A percentile compares a stretch with the other conserved stretches of the same genome.
These are phyloP conservation scores for Prorops nasuta DNA, from an alignment of 1,140 invertebrate genomes.

Conservation along the genomic window DNA sequence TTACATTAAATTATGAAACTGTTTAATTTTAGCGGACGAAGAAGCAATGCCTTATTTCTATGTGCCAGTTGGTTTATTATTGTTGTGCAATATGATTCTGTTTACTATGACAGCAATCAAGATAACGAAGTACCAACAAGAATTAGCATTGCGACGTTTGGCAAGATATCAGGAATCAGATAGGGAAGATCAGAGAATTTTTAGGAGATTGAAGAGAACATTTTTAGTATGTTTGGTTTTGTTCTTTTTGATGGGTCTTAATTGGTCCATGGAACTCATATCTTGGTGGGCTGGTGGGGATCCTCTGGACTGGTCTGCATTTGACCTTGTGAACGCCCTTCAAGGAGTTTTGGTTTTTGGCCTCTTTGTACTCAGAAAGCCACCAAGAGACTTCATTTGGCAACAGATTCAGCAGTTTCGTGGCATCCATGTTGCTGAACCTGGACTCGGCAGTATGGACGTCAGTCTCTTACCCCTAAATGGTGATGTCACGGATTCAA, in stretches of 20 bases:
- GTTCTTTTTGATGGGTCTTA: conserved; percentile 60
- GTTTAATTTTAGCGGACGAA: conserved; percentile 53
- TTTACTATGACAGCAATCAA: conserved; percentile 57
- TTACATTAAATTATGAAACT: conserved; percentile 1
- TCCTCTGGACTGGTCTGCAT: conserved; percentile 53
- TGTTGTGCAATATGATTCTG: conserved; percentile 57
- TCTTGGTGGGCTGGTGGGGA: conserved; percentile 53
- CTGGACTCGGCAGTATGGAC: conserved; percentile 39
- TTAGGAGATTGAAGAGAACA: conserved; percentile 39
- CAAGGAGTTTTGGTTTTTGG: conserved; percentile 57
- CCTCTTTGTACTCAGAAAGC: conserved; percentile 57
- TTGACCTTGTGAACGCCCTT: conserved; percentile 57
- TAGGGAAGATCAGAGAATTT: conserved; percentile 36
- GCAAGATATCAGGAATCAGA: conserved; percentile 43
- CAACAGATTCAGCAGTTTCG: conserved; percentile 40
- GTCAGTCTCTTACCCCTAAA: conserved; percentile 36
- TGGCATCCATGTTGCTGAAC: conserved; percentile 25
- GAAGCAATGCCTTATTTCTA: conserved; percentile 65
- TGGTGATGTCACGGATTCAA: conserved; percentile 24
- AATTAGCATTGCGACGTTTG: conserved; percentile 41
- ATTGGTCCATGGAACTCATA: conserved; percentile 59
- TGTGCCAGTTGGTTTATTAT: conserved; percentile 60
- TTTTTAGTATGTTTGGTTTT: conserved; percentile 54
- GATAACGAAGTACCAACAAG: conserved; percentile 41
- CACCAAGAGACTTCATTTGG: conserved; percentile 48